Conservation (phyloP, 2,113 vertebrate genomes). For the Callopanchax toddi region DNA sequence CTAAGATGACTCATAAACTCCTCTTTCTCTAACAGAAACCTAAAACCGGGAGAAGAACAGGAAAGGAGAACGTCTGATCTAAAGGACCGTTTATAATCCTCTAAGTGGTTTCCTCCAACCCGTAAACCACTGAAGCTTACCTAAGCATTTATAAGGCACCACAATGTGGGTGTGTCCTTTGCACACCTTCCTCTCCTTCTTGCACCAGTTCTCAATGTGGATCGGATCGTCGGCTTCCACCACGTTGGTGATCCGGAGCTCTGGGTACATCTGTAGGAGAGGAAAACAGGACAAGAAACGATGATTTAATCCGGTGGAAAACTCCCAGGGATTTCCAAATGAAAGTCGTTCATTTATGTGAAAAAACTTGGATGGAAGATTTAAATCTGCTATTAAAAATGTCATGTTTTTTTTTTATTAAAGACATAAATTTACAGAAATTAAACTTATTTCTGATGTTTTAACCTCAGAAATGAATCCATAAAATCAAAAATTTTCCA, state of each 20-base stretch:
- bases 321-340: no score
- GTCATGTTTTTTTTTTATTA: no score
- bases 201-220: constrained; percentile 94
- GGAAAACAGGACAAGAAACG: background rate
- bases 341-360: no score
- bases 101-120: constrained; percentile 15
- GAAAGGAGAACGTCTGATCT: constrained; percentile 4
- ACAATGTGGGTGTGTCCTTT: constrained; percentile 89
- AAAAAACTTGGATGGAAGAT: no score
- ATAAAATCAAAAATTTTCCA: no score
- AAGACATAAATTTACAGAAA: no score
- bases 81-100: background rate
- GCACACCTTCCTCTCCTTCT: constrained; percentile 91
- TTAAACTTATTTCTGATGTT: no score
- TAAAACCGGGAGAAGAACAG: background rate
- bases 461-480: no score
- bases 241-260: constrained; percentile 95
- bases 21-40: constrained; percentile 3
- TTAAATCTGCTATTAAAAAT: no score
- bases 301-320: no score
- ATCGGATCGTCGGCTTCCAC: constrained; percentile 93
- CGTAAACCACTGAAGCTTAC: constrained; percentile 76
- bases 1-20: constrained; percentile 34
- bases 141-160: constrained; percentile 94
- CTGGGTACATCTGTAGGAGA: constrained; percentile 90